A percentile compares a stretch with the other conserved stretches of the same genome.
phyloP scores from a whole-genome alignment of 2,113 vertebrate species.

The Felis catus region F.catus_Fca126_mat1.0 CM031418.1:95165501-95166000 shows the following conservation, averaged over 20 bases:
- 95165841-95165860: not conserved
- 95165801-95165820: constrained; percentile 9
- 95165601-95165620: not conserved
- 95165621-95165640: not conserved
- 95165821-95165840: not conserved
- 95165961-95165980: constrained; percentile 19
- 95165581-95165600: not conserved
- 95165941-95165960: not conserved
- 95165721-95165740: not conserved
- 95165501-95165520: not conserved
- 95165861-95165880: not conserved
- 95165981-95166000: not conserved
- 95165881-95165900: constrained; percentile 7
- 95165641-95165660: not conserved
- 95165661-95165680: not conserved
- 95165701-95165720: not conserved
- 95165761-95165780: not conserved
- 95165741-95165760: not conserved
- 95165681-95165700: not conserved
- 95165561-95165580: not conserved
- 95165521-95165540: not conserved
- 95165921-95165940: not conserved
- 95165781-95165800: not conserved
- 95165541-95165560: constrained; percentile 12
- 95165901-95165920: not conserved